Evolutionary conservation across 1,140 invertebrate species (phyloP).

Genomic region (Danaus melanippus): DNA sequence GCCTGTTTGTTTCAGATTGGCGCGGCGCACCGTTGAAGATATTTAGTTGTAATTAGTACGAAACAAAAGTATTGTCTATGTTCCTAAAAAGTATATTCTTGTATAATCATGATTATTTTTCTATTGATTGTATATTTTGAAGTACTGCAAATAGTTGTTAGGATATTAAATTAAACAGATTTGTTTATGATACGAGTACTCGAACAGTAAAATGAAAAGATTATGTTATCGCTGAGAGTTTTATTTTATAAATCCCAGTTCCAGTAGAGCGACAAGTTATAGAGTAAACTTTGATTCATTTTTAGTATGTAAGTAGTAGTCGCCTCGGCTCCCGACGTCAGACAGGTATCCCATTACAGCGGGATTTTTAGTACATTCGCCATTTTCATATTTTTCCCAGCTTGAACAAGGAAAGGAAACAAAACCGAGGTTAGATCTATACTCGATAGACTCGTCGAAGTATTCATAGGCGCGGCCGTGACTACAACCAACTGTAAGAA

Average conservation of each 20-base stretch:
- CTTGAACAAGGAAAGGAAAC: constrained; percentile 73
- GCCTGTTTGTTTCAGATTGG: constrained; percentile 10
- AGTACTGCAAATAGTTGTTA: no score
- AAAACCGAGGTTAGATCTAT: constrained; percentile 71
- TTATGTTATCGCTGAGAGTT: no score
- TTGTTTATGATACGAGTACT: no score
- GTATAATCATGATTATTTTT: not conserved
- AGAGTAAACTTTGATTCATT: constrained; percentile 70
- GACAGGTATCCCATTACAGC: constrained; percentile 76
- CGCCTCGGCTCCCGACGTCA: constrained; percentile 66
- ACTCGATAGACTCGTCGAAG: constrained; percentile 78
- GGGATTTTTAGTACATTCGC: constrained; percentile 68
- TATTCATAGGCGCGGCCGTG: constrained; percentile 79
- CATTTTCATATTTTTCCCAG: constrained; percentile 73
- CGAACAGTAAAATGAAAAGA: no score
- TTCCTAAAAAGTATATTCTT: not conserved
- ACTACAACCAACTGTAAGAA: constrained; percentile 79
- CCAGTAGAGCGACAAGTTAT: no score
- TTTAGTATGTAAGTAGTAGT: constrained; percentile 77
- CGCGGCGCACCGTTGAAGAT: no score
- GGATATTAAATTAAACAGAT: constrained; percentile 10
- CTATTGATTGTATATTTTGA: no score
- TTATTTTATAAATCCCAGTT: no score
- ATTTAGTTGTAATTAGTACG: no score
- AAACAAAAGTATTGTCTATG: no score